Evolutionary conservation across 2,888 invertebrate species (phyloP).

Genomic region (Andrena flavipes): DNA sequence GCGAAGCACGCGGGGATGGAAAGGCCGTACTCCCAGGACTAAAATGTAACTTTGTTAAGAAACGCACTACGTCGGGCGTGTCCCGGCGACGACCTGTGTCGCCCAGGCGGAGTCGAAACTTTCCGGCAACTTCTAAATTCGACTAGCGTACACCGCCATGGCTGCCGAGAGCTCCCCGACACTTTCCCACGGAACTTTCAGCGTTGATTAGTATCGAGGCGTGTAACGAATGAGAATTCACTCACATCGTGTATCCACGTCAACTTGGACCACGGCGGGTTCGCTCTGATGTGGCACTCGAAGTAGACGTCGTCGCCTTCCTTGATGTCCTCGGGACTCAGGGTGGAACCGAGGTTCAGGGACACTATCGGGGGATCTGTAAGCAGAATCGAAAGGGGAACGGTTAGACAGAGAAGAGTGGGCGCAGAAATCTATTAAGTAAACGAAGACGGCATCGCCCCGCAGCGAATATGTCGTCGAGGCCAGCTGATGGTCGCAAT

Average conservation of each 20-base stretch:
- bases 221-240: constrained; percentile 72
- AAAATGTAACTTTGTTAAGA: constrained; percentile 30
- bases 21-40: not conserved
- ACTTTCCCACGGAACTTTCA: not conserved
- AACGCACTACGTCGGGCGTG: not conserved
- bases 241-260: constrained; percentile 96
- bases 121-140: not conserved
- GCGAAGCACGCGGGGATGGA: not conserved
- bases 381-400: constrained; percentile 67
- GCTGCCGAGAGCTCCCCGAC: not conserved
- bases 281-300: constrained; percentile 96
- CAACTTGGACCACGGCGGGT: constrained; percentile 93
- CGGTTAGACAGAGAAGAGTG: no score
- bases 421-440: no score
- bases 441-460: no score
- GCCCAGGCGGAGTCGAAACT: not conserved
- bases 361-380: constrained; percentile 94
- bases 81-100: not conserved
- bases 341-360: constrained; percentile 92
- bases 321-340: constrained; percentile 95
- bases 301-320: constrained; percentile 97
- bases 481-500: no score
- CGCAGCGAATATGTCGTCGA: no score
- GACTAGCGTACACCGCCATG: not conserved
- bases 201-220: not conserved